Conservation (phyloP, 2,113 vertebrate genomes). For the Hystrix brachyura region DNA sequence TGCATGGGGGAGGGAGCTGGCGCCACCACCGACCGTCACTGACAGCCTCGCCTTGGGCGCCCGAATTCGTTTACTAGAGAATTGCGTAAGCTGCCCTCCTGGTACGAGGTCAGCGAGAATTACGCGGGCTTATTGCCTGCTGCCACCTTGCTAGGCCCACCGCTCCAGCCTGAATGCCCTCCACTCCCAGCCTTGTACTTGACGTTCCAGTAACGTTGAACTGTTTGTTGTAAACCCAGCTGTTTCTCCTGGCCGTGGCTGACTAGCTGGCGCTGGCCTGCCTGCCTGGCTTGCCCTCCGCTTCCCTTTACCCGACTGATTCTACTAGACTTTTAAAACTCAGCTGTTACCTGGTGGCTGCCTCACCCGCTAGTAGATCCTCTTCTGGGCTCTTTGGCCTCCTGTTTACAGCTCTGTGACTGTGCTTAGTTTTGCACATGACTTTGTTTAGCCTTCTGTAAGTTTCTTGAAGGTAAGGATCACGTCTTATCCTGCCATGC, state of each 20-base stretch:
- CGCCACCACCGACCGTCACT: background rate
- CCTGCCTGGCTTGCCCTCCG: conserved; percentile 9
- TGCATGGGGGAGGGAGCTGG: conserved; percentile 46
- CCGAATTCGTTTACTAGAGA: background rate
- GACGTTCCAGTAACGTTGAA: background rate
- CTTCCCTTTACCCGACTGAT: background rate
- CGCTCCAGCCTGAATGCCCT: conserved; percentile 27
- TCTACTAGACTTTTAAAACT: background rate
- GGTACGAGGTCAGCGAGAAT: background rate
- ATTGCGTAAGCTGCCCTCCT: conserved; percentile 49
- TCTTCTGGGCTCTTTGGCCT: background rate
- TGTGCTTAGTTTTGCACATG: conserved; percentile 1
- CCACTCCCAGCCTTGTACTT: background rate
- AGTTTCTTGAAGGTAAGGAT: conserved; percentile 32
- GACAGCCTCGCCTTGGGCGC: conserved; percentile 35
- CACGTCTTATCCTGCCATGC: background rate
- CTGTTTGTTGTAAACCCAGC: background rate
- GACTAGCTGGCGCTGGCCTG: background rate
- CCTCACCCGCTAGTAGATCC: background rate
- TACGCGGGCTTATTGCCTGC: background rate
- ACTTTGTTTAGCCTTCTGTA: conserved; percentile 28
- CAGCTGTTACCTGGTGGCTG: background rate
- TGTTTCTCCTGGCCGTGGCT: background rate
- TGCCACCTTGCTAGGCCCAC: conserved; percentile 55
- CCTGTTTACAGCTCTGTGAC: conserved; percentile 36